A percentile compares a stretch with the other conserved stretches of the same genome.
These are phyloP conservation scores for Tenthredo amoena DNA, from an alignment of 2,888 invertebrate species.

Conservation along the genomic window DNA sequence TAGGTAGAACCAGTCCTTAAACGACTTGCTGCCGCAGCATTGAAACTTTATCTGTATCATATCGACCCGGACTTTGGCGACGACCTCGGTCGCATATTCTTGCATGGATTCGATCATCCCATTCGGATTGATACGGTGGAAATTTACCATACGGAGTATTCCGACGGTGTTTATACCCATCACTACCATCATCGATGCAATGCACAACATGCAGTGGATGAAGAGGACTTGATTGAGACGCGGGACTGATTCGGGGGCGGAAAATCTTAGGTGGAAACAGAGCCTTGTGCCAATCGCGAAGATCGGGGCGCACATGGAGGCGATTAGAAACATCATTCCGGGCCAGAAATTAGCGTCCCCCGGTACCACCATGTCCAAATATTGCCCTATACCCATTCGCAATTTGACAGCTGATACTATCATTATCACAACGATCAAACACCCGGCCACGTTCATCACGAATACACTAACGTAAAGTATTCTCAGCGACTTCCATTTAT, in stretches of 20 bases:
- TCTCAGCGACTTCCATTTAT: slow-evolving; percentile 60
- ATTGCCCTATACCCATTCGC: slow-evolving; percentile 56
- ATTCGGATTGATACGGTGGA: slow-evolving; percentile 66
- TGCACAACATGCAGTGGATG: slow-evolving; percentile 60
- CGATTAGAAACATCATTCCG: slow-evolving; percentile 56
- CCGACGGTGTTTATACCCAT: slow-evolving; percentile 57
- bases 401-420: slow-evolving; percentile 58
- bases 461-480: slow-evolving; percentile 57
- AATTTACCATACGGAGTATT: slow-evolving; percentile 52
- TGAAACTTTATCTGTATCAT: slow-evolving; percentile 82
- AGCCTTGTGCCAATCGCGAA: slow-evolving; percentile 58
- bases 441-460: slow-evolving; percentile 59
- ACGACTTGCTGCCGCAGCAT: slow-evolving; percentile 83
- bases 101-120: slow-evolving; percentile 82
- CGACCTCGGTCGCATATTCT: slow-evolving; percentile 80
- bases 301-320: slow-evolving; percentile 58
- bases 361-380: slow-evolving; percentile 59
- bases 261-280: slow-evolving; percentile 46
- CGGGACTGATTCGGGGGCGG: slow-evolving; percentile 3
- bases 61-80: slow-evolving; percentile 81
- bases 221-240: slow-evolving; percentile 58
- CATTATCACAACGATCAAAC: slow-evolving; percentile 52
- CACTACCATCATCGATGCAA: slow-evolving; percentile 60
- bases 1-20: slow-evolving; percentile 83
- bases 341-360: slow-evolving; percentile 62